phyloP scores from a whole-genome alignment of 92 coral and sea anemone genomes.

The Palythoa grandis region DNA sequence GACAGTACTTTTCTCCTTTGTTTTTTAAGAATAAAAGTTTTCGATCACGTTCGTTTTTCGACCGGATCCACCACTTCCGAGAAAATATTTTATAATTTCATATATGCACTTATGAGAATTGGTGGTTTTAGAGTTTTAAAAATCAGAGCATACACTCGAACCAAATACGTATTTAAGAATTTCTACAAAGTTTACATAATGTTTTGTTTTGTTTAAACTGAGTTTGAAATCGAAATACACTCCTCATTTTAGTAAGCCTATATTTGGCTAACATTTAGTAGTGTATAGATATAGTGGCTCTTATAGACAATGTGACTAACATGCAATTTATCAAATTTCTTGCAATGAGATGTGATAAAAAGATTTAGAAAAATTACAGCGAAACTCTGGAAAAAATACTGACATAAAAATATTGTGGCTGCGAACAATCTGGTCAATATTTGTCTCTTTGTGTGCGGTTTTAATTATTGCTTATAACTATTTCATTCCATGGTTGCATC shows the following conservation, averaged over 20 bases:
- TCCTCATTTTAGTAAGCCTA: not conserved
- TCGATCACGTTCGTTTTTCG: not conserved
- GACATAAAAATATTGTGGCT: not conserved
- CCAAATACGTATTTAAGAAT: not conserved
- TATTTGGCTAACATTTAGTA: not conserved
- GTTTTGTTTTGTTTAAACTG: not conserved
- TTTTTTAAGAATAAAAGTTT: not conserved
- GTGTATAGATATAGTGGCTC: not conserved
- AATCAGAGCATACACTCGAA: not conserved
- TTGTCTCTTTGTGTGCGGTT: not conserved
- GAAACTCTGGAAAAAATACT: not conserved
- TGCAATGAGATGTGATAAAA: not conserved
- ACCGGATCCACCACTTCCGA: constrained; percentile 12
- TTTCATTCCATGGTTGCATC: constrained; percentile 28
- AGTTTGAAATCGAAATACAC: constrained; percentile 12
- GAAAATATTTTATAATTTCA: not conserved
- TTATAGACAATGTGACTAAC: no score
- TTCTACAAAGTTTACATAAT: constrained; percentile 1
- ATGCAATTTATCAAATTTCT: no score
- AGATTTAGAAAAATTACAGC: not conserved
- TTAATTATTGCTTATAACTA: not conserved
- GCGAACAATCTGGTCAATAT: not conserved
- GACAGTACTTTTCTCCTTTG: not conserved
- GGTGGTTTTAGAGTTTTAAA: not conserved
- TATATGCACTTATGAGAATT: not conserved